Base-by-base conservation (phyloP, 2,797 vertebrate species). In the Kryptopterus vitreolus region DNA sequence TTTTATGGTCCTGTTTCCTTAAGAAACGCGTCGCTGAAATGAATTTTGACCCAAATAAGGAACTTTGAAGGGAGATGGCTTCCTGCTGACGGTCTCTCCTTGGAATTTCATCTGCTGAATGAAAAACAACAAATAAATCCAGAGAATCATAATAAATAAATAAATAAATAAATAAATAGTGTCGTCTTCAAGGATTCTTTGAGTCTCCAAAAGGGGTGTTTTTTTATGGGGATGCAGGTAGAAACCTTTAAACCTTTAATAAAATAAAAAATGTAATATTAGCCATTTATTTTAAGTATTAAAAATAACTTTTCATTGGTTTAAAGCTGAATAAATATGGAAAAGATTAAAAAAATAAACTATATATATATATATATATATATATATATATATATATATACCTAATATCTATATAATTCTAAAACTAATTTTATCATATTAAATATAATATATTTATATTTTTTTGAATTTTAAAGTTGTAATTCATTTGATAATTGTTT, bases 401-500 rank as follows among this genome's bases (percentile, higher is more conserved):
- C n/a, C n/a, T n/a, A n/a, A n/a, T n/a, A n/a, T n/a, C n/a, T n/a
- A n/a, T n/a, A n/a, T n/a, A n/a, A n/a, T n/a, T n/a, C n/a, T n/a
- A n/a, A n/a, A n/a, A n/a, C n/a, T n/a, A n/a, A n/a, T n/a, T n/a
- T n/a, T n/a, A n/a, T n/a, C n/a, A n/a, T n/a, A n/a, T n/a, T n/a
- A n/a, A n/a, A n/a, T n/a, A n/a, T n/a, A n/a, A n/a, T n/a, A n/a
- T n/a, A n/a, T n/a, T n/a, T n/a, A n/a, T n/a, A n/a, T n/a, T n/a
- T n/a, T n/a, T n/a, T n/a, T n/a, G n/a, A n/a, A n/a, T n/a, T n/a
- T n/a, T n/a, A n/a, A n/a, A n/a, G n/a, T n/a, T n/a, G n/a, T n/a
- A n/a, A n/a, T n/a, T n/a, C n/a, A n/a, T n/a, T n/a, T n/a, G n/a
- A 59, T 59, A 26, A 59, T 59, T 59, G 11, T 59, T 59, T 59